Percentiles rank a stretch among this genome's conserved stretches.
Evolutionary conservation across 2,797 vertebrate species (phyloP).

Genomic region (Antennarius maculatus): DNA sequence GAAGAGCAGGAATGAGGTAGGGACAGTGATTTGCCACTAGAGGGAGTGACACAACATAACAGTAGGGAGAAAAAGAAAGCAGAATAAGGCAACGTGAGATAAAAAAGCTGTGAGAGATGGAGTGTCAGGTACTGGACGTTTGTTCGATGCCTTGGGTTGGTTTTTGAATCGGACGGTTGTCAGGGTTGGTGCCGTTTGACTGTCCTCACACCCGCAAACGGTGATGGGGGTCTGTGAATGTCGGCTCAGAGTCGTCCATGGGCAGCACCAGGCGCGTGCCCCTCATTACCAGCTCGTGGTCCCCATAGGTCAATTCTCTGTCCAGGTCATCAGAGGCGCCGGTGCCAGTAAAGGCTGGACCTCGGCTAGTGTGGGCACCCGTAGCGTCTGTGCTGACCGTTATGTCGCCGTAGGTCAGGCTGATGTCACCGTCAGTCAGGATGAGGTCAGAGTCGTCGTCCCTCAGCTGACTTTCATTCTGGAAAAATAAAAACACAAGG

Average conservation of each 20-base stretch:
- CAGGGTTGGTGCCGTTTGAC: slow-evolving; percentile 3
- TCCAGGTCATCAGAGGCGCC: slow-evolving; percentile 86
- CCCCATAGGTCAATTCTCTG: slow-evolving; percentile 88
- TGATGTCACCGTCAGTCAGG: slow-evolving; percentile 92
- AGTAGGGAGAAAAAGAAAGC: neutral
- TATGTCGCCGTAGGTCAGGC: slow-evolving; percentile 91
- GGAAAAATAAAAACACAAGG: neutral
- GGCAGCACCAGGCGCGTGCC: slow-evolving; percentile 94
- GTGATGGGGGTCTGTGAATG: slow-evolving; percentile 79
- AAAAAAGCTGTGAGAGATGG: slow-evolving; percentile 20
- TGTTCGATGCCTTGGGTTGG: slow-evolving; percentile 53
- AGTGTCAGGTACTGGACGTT: slow-evolving; percentile 54
- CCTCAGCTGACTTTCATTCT: slow-evolving; percentile 95
- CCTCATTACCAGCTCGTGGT: slow-evolving; percentile 92
- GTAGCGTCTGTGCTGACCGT: slow-evolving; percentile 86
- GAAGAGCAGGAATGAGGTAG: slow-evolving; percentile 78
- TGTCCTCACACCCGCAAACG: slow-evolving; percentile 59
- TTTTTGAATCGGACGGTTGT: slow-evolving; percentile 31
- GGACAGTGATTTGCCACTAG: slow-evolving; percentile 63
- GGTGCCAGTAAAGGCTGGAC: slow-evolving; percentile 52
- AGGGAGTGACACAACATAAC: slow-evolving; percentile 32
- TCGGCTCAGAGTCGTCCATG: slow-evolving; percentile 94
- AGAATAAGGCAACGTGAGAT: slow-evolving; percentile 24
- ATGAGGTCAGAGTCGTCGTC: slow-evolving; percentile 97
- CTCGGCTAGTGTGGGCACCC: slow-evolving; percentile 63